phyloP scores from a whole-genome alignment of 2,888 invertebrate species.

The Nomada flava region DNA sequence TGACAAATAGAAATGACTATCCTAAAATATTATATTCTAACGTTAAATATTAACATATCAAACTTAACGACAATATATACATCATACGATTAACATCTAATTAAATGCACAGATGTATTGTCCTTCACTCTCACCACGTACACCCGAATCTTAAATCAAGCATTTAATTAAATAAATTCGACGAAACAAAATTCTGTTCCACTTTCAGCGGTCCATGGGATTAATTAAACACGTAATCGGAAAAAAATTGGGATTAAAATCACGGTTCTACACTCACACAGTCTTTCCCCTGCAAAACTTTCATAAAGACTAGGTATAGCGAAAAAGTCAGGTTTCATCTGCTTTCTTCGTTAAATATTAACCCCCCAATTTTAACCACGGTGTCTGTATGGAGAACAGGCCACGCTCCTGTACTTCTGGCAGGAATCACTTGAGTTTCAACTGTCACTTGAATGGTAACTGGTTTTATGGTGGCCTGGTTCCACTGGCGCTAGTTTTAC shows the following conservation, averaged over 20 bases:
- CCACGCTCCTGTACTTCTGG: conserved; percentile 36
- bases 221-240: neutral
- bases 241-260: neutral
- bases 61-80: conserved; percentile 21
- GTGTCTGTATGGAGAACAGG: conserved; percentile 11
- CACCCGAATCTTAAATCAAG: neutral
- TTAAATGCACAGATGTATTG: conserved; percentile 46
- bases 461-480: conserved; percentile 54
- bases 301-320: neutral
- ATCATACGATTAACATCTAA: conserved; percentile 31
- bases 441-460: conserved; percentile 57
- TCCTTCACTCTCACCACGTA: neutral
- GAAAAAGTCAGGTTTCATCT: neutral
- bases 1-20: neutral
- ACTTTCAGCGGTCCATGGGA: neutral
- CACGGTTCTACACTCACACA: neutral
- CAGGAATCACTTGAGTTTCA: conserved; percentile 43
- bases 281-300: neutral
- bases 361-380: conserved; percentile 23
- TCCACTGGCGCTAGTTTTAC: conserved; percentile 61
- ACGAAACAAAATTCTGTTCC: neutral
- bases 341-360: conserved; percentile 44
- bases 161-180: neutral
- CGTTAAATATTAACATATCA: conserved; percentile 10
- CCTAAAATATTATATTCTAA: neutral